These are phyloP conservation scores for Okapia johnstoni DNA, from an alignment of 2,113 vertebrate genomes.

Conservation along the genomic window DNA sequence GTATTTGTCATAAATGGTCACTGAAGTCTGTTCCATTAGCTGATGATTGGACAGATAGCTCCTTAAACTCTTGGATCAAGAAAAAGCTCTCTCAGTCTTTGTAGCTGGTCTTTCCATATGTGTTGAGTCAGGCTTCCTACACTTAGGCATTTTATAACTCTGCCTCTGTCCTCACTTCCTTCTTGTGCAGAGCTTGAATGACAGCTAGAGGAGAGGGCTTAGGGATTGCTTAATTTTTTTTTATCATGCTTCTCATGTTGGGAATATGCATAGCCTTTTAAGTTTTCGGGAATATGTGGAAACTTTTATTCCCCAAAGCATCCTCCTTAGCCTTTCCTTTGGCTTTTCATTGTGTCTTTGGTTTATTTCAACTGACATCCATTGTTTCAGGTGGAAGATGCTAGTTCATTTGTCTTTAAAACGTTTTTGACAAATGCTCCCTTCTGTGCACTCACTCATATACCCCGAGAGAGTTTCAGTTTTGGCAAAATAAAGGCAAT, in stretches of 20 bases:
- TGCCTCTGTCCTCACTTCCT: not conserved
- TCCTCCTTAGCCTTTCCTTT: not conserved
- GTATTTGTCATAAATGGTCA: not conserved
- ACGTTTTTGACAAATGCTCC: not conserved
- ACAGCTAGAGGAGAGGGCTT: not conserved
- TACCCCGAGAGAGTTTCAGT: not conserved
- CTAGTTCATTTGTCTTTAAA: not conserved
- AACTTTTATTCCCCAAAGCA: not conserved
- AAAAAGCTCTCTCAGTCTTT: not conserved
- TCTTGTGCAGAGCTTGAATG: not conserved
- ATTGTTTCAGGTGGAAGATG: not conserved
- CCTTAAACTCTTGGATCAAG: not conserved
- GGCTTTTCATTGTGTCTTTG: not conserved
- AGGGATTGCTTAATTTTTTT: not conserved
- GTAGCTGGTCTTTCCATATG: not conserved
- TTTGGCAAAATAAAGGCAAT: not conserved
- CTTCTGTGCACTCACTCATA: not conserved
- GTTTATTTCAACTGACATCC: not conserved
- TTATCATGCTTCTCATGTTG: not conserved
- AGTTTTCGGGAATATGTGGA: not conserved
- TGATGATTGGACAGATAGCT: not conserved
- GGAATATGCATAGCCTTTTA: not conserved
- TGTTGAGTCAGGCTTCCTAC: not conserved
- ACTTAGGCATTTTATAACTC: not conserved
- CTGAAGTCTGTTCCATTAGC: not conserved